Evolutionary conservation across 2,888 invertebrate species (phyloP).

Genomic region (Trissoscelio sp.): DNA sequence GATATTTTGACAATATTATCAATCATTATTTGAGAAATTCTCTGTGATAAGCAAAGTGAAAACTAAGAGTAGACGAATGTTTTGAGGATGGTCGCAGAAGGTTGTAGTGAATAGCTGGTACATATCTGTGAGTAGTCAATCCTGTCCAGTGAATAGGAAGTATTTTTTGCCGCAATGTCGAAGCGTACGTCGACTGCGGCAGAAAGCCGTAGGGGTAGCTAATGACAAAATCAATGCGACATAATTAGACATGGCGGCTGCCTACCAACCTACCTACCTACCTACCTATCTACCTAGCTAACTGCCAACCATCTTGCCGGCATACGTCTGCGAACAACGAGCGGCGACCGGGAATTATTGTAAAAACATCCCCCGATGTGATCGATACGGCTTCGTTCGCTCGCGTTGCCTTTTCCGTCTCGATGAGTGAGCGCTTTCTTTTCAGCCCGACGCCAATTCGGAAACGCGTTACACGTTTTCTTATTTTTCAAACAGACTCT

Average conservation of each 20-base stretch:
- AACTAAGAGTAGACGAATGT: too few relatives aligned
- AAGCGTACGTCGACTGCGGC: conserved; percentile 70
- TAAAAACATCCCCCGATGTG: conserved; percentile 80
- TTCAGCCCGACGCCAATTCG: conserved; percentile 61
- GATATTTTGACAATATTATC: too few relatives aligned
- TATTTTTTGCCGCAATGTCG: conserved; percentile 75
- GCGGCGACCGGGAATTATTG: conserved; percentile 77
- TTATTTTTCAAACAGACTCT: conserved; percentile 26
- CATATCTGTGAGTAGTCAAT: too few relatives aligned
- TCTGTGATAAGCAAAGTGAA: conserved; percentile 47
- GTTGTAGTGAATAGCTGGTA: too few relatives aligned
- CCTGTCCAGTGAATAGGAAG: conserved; percentile 71
- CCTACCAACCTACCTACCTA: conserved; percentile 67
- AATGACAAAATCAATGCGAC: conserved; percentile 83
- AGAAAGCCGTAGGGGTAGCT: conserved; percentile 78
- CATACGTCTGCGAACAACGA: conserved; percentile 66
- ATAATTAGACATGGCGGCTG: conserved; percentile 78
- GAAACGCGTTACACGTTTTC: conserved; percentile 50
- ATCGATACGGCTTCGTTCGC: conserved; percentile 76
- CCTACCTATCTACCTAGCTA: conserved; percentile 66
- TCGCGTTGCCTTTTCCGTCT: conserved; percentile 57
- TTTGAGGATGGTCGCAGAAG: too few relatives aligned
- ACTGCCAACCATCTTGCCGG: conserved; percentile 64
- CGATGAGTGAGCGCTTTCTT: conserved; percentile 60
- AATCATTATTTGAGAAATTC: too few relatives aligned